Evolutionary conservation across 2,113 vertebrate species (phyloP).

Genomic region (Crotalus helleri): DNA sequence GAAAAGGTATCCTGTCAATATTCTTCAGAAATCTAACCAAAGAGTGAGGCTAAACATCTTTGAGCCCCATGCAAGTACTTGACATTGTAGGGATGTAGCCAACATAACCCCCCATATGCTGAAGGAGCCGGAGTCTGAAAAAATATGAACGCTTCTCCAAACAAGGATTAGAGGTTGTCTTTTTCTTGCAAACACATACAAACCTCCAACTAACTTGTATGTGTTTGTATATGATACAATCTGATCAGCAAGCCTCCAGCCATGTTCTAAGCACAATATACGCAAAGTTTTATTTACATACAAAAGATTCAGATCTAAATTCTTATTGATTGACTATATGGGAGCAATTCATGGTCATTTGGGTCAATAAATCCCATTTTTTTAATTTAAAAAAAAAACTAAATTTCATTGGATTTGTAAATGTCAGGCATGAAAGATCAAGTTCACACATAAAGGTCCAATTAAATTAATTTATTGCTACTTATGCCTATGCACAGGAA

Average conservation of each 20-base stretch:
- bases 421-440: not conserved
- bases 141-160: not conserved
- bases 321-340: not conserved
- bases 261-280: not conserved
- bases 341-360: not conserved
- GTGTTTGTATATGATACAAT: not conserved
- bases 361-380: not conserved
- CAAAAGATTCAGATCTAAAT: not conserved
- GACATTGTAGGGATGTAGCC: not conserved
- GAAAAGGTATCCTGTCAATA: not conserved
- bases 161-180: not conserved
- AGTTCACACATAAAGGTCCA: too few species aligned
- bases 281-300: not conserved
- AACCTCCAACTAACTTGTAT: not conserved
- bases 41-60: not conserved
- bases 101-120: not conserved
- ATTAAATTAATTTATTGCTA: too few species aligned
- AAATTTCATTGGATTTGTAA: not conserved
- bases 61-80: not conserved
- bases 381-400: not conserved
- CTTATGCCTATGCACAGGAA: too few species aligned
- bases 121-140: not conserved
- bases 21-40: not conserved
- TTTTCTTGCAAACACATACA: not conserved
- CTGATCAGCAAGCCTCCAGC: not conserved